These are phyloP conservation scores for Sebastiscus tertius DNA, from an alignment of 2,797 vertebrate genomes.

Conservation along the genomic window DNA sequence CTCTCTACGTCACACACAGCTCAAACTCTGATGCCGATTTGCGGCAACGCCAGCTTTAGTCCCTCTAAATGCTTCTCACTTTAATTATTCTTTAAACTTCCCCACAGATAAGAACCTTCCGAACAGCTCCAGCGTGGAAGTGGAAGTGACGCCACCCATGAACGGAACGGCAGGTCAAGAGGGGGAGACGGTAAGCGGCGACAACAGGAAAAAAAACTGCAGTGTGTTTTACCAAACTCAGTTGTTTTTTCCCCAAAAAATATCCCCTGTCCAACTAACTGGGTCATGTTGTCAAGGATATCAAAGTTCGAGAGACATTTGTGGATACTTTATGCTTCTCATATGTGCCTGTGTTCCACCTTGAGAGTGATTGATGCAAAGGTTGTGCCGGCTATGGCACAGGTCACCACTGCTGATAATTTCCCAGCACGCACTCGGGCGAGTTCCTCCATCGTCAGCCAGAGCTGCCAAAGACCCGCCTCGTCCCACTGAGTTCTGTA, in stretches of 20 bases:
- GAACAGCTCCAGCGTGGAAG: constrained; percentile 92
- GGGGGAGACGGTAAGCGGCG: constrained; percentile 83
- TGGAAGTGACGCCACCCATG: constrained; percentile 93
- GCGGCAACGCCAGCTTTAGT: background rate
- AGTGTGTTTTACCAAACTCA: background rate
- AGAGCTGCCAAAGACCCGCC: constrained; percentile 90
- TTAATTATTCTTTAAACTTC: constrained; percentile 6
- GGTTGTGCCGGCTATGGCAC: constrained; percentile 52
- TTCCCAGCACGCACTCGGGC: constrained; percentile 71
- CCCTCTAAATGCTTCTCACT: background rate
- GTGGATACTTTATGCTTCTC: constrained; percentile 65
- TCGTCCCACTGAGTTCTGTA: constrained; percentile 84
- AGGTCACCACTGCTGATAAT: constrained; percentile 70
- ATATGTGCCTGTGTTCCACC: constrained; percentile 55
- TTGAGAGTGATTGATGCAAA: constrained; percentile 69
- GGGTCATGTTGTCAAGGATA: background rate
- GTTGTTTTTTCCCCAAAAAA: background rate
- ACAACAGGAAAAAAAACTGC: background rate
- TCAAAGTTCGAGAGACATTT: constrained; percentile 51
- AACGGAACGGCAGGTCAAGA: constrained; percentile 92
- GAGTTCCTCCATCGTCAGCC: constrained; percentile 62
- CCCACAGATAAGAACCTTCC: constrained; percentile 91
- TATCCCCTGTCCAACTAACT: background rate
- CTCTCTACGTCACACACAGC: background rate
- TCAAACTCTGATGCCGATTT: background rate